A percentile compares a stretch with the other conserved stretches of the same genome.
phyloP scores from a whole-genome alignment of 2,888 invertebrate genomes.

The Lochmaea crataegi region DNA sequence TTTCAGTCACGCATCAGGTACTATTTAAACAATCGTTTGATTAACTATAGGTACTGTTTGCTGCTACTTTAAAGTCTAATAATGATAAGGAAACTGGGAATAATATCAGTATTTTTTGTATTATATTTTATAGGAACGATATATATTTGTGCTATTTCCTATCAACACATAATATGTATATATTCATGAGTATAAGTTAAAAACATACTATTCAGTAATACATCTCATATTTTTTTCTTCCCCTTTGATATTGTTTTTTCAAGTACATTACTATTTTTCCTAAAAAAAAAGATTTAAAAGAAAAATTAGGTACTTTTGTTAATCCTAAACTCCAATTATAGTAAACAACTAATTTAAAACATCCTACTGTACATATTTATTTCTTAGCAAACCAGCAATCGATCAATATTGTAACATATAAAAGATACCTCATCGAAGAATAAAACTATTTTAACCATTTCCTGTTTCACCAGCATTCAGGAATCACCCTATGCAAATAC shows the following conservation, averaged over 20 bases:
- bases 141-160: not conserved
- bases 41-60: too few relatives aligned
- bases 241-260: not conserved
- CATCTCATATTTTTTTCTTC: too few relatives aligned
- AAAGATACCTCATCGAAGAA: not conserved
- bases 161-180: not conserved
- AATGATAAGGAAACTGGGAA: too few relatives aligned
- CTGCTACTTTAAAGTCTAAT: too few relatives aligned
- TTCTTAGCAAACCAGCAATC: not conserved
- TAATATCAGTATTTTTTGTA: too few relatives aligned
- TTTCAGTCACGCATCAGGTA: too few relatives aligned
- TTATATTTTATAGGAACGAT: too few relatives aligned
- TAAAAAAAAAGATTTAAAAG: too few relatives aligned
- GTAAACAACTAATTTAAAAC: not conserved
- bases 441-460: not conserved
- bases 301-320: not conserved
- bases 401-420: not conserved
- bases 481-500: slow-evolving; percentile 20
- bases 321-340: not conserved
- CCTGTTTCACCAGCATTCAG: not conserved
- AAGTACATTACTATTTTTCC: not conserved
- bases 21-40: too few relatives aligned
- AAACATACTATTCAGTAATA: too few relatives aligned
- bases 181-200: too few relatives aligned
- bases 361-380: not conserved